Evolutionary conservation across 1,140 invertebrate genomes (phyloP), one percentile per base, ranked within the genome.

Genomic region (Wasmannia auropunctata): DNA sequence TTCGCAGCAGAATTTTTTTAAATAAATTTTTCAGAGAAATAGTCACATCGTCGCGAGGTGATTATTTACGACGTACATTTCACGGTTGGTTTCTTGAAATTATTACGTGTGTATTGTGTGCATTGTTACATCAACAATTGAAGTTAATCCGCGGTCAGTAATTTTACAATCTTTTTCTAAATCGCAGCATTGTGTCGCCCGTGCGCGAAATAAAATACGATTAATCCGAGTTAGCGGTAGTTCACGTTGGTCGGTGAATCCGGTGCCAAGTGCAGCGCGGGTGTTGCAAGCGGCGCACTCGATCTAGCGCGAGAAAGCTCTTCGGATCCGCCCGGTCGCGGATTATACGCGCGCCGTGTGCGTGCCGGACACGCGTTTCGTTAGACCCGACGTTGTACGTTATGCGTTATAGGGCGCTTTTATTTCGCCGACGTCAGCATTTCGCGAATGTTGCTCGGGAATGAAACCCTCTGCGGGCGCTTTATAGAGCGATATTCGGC

Each of bases 401-500:
- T 76, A 40, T 16, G 25, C 22, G 60, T 63, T 77, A 46, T 19
- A 46, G 19, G 56, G 19, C 62, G 10, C 40, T 83, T 51, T 83
- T 83, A 83, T 83, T 60, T 28, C 14, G 34, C 34, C 25, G 25
- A 72, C 49, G 76, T 74, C 65, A 63, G 37, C 37, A 31, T 80
- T 58, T 69, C 40, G 74, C 85, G 43, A n/a, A 85, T 75, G 31
- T 46, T 28, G 25, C n/a, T 40, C 25, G 8, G 60, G 85, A 81
- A 63, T 40, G 84, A 75, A 74, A 54, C 62, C 65, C 65, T 75
- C 54, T 56, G 40, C 22, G 28, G 63, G 56, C 56, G 86, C 34
- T 88, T 87, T 87, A 85, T 74, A 60, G 72, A 37, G 22, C 28
- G 63, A 72, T 70, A 67, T 75, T 77, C 51, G 56, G 46, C 25